Evolutionary conservation across 2,888 invertebrate genomes (phyloP).

Genomic region (Meta bourneti): DNA sequence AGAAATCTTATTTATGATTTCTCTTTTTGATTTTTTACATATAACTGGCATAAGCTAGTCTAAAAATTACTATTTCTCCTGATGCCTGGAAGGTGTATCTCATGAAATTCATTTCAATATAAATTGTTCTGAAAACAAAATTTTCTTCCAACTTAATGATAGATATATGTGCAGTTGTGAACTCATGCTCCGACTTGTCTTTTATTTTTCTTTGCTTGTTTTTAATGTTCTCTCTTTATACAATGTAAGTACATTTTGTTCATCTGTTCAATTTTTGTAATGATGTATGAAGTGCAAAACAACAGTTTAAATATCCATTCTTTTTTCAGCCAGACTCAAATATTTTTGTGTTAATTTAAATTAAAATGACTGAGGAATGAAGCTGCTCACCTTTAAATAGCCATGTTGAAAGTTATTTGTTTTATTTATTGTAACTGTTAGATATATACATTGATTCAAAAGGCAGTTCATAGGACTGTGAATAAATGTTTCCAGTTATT

Average conservation of each 20-base stretch:
- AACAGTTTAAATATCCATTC: constrained; percentile 8
- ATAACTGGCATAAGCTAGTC: neutral
- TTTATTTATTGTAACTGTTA: constrained; percentile 74
- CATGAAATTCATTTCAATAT: neutral
- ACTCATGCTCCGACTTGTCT: too few species aligned
- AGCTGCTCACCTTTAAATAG: constrained; percentile 68
- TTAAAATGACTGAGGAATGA: constrained; percentile 60
- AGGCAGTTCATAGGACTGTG: constrained; percentile 71
- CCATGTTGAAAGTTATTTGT: constrained; percentile 74
- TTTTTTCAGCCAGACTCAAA: constrained; percentile 61
- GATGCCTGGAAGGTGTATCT: neutral
- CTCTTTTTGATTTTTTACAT: neutral
- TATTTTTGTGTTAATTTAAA: constrained; percentile 51
- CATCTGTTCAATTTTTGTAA: neutral
- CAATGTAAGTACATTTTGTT: too few species aligned
- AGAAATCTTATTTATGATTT: neutral
- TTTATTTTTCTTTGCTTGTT: too few species aligned
- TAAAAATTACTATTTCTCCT: neutral
- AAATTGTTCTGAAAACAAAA: neutral
- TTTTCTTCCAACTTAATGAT: neutral
- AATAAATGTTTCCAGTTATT: constrained; percentile 74
- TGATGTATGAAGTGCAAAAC: constrained; percentile 28
- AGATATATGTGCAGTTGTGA: neutral
- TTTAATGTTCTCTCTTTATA: too few species aligned
- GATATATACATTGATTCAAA: constrained; percentile 67